phyloP scores from a whole-genome alignment of 2,888 invertebrate species.

The Venustoraphidia nigricollis region DNA sequence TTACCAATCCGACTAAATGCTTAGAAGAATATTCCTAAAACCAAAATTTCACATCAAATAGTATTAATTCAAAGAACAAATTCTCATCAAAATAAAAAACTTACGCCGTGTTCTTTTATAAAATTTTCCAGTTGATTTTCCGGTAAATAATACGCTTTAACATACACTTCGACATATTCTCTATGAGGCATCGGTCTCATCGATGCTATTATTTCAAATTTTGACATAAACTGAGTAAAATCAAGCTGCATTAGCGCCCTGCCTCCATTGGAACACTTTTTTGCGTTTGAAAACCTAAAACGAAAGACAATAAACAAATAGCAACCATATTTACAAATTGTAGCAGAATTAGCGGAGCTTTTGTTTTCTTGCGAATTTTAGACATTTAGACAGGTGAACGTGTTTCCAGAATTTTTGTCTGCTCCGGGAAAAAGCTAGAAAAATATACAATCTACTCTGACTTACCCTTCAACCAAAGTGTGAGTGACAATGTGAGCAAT shows the following conservation, averaged over 20 bases:
- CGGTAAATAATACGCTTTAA: conserved; percentile 92
- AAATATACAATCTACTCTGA: conserved; percentile 1
- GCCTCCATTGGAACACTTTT: conserved; percentile 91
- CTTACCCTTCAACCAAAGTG: conserved; percentile 81
- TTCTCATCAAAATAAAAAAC: conserved; percentile 7
- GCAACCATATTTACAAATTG: conserved; percentile 7
- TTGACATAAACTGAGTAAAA: conserved; percentile 85
- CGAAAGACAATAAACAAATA: conserved; percentile 11
- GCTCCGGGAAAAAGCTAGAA: no score
- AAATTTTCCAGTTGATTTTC: conserved; percentile 79
- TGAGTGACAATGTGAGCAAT: conserved; percentile 74
- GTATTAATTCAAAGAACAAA: conserved; percentile 2
- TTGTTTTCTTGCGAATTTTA: not conserved
- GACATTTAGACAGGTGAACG: no score
- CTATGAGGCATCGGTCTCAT: conserved; percentile 74
- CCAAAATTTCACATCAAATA: conserved; percentile 10
- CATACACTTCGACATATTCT: conserved; percentile 84
- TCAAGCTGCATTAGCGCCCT: conserved; percentile 96
- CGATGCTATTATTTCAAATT: conserved; percentile 73
- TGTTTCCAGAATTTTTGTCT: no score
- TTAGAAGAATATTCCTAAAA: conserved; percentile 73
- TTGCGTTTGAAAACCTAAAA: conserved; percentile 66
- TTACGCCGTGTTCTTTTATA: conserved; percentile 64
- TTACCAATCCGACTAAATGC: conserved; percentile 71
- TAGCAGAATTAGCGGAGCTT: no score